A percentile compares a stretch with the other conserved stretches of the same genome.
Evolutionary conservation across 2,113 vertebrate genomes (phyloP).

Genomic region (Recurvirostra avosetta): DNA sequence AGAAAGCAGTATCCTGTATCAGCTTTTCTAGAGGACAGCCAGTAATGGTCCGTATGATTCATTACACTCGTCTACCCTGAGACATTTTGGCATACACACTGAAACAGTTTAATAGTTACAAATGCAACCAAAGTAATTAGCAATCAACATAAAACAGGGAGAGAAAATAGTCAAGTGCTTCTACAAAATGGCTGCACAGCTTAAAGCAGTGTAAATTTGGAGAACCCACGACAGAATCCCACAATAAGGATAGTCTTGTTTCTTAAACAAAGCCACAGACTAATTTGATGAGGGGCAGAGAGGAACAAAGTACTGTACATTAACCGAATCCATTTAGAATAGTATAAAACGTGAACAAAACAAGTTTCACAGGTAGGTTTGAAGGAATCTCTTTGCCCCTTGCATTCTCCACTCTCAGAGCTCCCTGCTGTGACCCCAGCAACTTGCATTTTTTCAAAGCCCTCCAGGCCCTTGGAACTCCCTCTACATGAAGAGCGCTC

Average conservation of each 20-base stretch:
- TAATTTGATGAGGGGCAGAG: neutral
- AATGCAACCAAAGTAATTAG: neutral
- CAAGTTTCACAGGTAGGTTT: neutral
- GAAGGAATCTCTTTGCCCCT: neutral
- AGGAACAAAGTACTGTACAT: neutral
- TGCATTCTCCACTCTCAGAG: neutral
- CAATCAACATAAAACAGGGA: neutral
- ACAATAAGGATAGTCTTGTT: neutral
- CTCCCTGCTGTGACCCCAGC: neutral
- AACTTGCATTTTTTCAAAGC: neutral
- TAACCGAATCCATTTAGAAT: neutral
- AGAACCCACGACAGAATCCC: neutral
- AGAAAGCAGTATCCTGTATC: neutral
- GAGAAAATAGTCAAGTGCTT: neutral
- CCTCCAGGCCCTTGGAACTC: neutral
- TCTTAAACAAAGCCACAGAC: neutral
- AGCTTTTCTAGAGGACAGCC: neutral
- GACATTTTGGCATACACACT: neutral
- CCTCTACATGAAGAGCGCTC: accelerated
- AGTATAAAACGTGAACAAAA: neutral
- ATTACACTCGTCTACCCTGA: neutral
- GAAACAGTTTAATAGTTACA: neutral
- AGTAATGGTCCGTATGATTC: neutral
- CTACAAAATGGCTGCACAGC: neutral
- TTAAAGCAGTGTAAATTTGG: neutral